Evolutionary conservation across 1,140 invertebrate species (phyloP).

Genomic region (Drosophila saltans): DNA sequence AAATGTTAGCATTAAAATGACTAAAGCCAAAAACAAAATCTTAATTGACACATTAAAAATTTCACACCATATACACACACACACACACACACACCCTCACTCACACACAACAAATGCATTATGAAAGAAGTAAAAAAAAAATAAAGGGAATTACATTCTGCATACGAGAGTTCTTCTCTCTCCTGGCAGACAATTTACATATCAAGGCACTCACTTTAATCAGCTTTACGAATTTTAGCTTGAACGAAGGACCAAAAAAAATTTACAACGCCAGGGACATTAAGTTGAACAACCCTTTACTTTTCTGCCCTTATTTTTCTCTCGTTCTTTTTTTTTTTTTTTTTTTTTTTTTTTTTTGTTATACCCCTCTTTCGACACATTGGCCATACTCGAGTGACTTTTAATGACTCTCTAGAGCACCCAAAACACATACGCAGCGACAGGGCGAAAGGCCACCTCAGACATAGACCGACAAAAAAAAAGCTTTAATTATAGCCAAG

Average conservation of each 20-base stretch:
- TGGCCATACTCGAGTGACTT: constrained; percentile 56
- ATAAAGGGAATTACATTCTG: constrained; percentile 16
- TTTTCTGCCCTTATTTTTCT: no score
- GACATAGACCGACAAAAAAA: constrained; percentile 36
- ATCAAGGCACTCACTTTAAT: constrained; percentile 47
- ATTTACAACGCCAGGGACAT: constrained; percentile 21
- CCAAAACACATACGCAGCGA: constrained; percentile 59
- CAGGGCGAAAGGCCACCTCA: constrained; percentile 30
- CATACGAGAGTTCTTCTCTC: neutral
- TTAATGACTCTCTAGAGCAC: constrained; percentile 74
- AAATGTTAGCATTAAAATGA: constrained; percentile 22
- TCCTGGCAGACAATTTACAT: constrained; percentile 39
- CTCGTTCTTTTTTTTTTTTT: constrained; percentile 21
- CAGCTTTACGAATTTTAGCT: constrained; percentile 71
- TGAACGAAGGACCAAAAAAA: constrained; percentile 2
- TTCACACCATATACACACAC: constrained; percentile 42
- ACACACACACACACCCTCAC: constrained; percentile 9
- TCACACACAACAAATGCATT: constrained; percentile 3
- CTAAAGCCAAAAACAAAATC: constrained; percentile 17
- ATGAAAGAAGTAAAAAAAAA: neutral
- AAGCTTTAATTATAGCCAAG: constrained; percentile 73
- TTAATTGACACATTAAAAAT: constrained; percentile 48
- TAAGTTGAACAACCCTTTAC: constrained; percentile 70
- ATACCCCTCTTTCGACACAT: constrained; percentile 28
- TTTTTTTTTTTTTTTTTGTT: constrained; percentile 40